These are phyloP conservation scores for Philypnodon macrostomus DNA, from an alignment of 2,797 vertebrate genomes.

Conservation along the genomic window DNA sequence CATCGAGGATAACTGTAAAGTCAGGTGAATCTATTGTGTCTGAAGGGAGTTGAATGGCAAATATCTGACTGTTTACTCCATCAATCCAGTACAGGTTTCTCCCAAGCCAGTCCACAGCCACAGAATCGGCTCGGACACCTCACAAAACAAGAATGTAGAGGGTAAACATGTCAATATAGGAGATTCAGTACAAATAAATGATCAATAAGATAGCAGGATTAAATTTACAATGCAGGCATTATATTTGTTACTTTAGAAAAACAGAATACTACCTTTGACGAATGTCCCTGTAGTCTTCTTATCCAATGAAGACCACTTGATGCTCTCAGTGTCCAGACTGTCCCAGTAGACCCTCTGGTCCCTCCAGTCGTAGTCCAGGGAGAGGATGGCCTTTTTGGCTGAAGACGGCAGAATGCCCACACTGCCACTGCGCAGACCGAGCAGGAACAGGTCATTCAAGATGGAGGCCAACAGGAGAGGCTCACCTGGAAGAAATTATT, in stretches of 20 bases:
- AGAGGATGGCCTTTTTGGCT: constrained; percentile 77
- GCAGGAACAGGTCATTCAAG: constrained; percentile 79
- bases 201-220: too few relatives aligned
- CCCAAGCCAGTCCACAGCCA: constrained; percentile 90
- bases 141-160: too few relatives aligned
- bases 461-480: constrained; percentile 79
- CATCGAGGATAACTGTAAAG: constrained; percentile 79
- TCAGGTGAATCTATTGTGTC: constrained; percentile 61
- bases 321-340: constrained; percentile 78
- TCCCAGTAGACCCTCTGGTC: constrained; percentile 87
- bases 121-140: constrained; percentile 84
- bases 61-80: constrained; percentile 77
- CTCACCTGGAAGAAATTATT: constrained; percentile 67
- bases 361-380: constrained; percentile 86
- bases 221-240: too few relatives aligned
- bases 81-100: constrained; percentile 92
- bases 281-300: constrained; percentile 79
- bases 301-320: constrained; percentile 84
- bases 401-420: constrained; percentile 74
- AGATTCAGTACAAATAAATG: too few relatives aligned
- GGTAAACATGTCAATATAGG: too few relatives aligned
- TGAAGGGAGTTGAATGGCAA: constrained; percentile 72
- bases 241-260: too few relatives aligned
- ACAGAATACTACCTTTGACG: constrained; percentile 82
- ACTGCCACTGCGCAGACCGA: constrained; percentile 76